Evolutionary conservation across 1,140 invertebrate genomes (phyloP), one percentile per base, ranked within the genome.

Genomic region (Drosophila ironensis): DNA sequence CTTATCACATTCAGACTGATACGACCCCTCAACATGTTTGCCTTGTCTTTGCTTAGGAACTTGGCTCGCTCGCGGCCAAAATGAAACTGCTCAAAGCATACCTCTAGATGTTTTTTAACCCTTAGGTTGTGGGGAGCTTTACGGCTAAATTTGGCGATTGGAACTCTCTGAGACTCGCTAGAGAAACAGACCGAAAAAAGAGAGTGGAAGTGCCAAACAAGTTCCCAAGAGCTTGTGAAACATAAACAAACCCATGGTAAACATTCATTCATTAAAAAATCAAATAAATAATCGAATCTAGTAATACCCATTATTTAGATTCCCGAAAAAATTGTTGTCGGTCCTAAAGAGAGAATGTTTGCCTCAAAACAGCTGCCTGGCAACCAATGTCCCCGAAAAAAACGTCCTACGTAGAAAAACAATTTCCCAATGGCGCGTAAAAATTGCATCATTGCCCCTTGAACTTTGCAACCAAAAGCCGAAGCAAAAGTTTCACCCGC

Each of bases 21-120:
- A 12, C 59, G 40, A 4, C 28, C n/a, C 4, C 27, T 47, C n/a
- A 63, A 20, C 59, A 63, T 63, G 46, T 63, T 61, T 41, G n/a
- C n/a, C n/a, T n/a, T n/a, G n/a, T n/a, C n/a, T 12, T 1, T 57
- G 5, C 11, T 11, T 37, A 6, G 6, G 12, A 33, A 42, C 52
- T 60, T 35, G 11, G 2, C 22, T 47, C n/a, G 28, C 7, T 27
- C 12, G 9, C 30, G 8, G n/a, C n/a, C 12, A 38, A 63, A 27
- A 6, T 16, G 4, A 48, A 14, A 47, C 41, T 63, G 35, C 25
- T 3, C 25, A 27, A 3, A 17, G 2, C 4, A 12, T 19, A n/a
- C n/a, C n/a, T 25, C 19, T 46, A 38, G 7, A n/a, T 3, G 22
- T 25, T 37, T 12, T n/a, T 11, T 28, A 24, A 22, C 28, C 16